A percentile compares a stretch with the other conserved stretches of the same genome.
Evolutionary conservation across 2,888 invertebrate genomes (phyloP).

Genomic region (Nymphalis urticae): DNA sequence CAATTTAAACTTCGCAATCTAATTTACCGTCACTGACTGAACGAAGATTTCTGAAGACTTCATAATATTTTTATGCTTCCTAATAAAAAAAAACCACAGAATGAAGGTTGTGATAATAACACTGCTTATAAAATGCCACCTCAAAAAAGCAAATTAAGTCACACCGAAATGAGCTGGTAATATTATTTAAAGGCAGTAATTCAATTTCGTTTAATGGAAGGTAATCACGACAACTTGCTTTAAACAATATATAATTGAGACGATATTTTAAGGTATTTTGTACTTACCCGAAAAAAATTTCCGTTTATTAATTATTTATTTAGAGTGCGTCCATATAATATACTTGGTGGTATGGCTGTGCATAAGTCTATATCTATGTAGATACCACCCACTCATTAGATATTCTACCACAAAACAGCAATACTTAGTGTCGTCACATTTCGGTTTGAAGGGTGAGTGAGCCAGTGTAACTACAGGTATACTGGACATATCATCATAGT

Average conservation of each 20-base stretch:
- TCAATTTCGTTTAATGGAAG: constrained; percentile 65
- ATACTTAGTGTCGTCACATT: no score
- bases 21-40: constrained; percentile 29
- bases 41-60: constrained; percentile 23
- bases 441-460: no score
- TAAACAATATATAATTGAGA: constrained; percentile 38
- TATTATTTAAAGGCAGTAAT: constrained; percentile 53
- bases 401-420: no score
- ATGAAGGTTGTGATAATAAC: constrained; percentile 15
- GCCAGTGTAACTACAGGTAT: no score
- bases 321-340: neutral
- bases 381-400: no score
- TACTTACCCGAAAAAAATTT: constrained; percentile 14
- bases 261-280: constrained; percentile 25
- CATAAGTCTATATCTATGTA: neutral
- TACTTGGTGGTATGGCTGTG: neutral
- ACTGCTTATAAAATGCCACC: constrained; percentile 14
- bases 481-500: no score
- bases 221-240: constrained; percentile 44
- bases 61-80: constrained; percentile 19
- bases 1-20: constrained; percentile 30
- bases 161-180: constrained; percentile 36
- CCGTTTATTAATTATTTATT: neutral
- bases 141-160: constrained; percentile 32
- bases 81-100: constrained; percentile 17